Conservation (phyloP, 2,888 invertebrate species). For the Mellilla xanthometata region DNA sequence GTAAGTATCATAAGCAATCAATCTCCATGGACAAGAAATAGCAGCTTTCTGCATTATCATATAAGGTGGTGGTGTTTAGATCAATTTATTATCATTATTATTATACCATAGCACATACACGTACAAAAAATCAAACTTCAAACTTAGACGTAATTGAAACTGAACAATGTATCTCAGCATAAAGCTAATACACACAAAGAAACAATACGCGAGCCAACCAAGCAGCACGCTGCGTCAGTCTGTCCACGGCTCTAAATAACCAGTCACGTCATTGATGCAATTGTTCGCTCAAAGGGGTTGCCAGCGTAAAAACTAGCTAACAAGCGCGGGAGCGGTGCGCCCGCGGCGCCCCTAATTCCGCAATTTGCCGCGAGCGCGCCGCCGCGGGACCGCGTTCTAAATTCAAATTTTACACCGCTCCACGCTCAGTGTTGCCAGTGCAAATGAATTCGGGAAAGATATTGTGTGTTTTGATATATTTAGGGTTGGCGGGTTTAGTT, state of each 20-base stretch:
- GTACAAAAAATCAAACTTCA: too few species aligned
- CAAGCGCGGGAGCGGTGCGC: slow-evolving; percentile 65
- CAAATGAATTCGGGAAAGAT: slow-evolving; percentile 22
- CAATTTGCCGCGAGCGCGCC: slow-evolving; percentile 56
- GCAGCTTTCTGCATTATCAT: too few species aligned
- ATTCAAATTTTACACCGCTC: slow-evolving; percentile 61
- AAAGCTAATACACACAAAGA: background rate
- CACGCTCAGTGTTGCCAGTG: slow-evolving; percentile 14
- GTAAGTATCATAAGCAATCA: too few species aligned
- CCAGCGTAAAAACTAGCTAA: slow-evolving; percentile 76
- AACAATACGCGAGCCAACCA: background rate
- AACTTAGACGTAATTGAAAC: too few species aligned
- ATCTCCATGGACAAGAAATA: too few species aligned
- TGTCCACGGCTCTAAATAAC: slow-evolving; percentile 49
- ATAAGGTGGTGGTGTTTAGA: too few species aligned
- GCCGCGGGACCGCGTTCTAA: slow-evolving; percentile 65
- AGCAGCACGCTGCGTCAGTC: slow-evolving; percentile 36
- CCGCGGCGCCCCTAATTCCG: slow-evolving; percentile 68
- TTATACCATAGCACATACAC: too few species aligned
- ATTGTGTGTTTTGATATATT: slow-evolving; percentile 15
- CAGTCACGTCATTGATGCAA: slow-evolving; percentile 61
- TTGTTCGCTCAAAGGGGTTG: slow-evolving; percentile 70
- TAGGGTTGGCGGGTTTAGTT: slow-evolving; percentile 6
- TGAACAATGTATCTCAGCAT: too few species aligned
- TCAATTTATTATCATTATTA: too few species aligned